A percentile compares a stretch with the other conserved stretches of the same genome.
Evolutionary conservation across 2,888 invertebrate genomes (phyloP).

Genomic region (Eudemis profundana): DNA sequence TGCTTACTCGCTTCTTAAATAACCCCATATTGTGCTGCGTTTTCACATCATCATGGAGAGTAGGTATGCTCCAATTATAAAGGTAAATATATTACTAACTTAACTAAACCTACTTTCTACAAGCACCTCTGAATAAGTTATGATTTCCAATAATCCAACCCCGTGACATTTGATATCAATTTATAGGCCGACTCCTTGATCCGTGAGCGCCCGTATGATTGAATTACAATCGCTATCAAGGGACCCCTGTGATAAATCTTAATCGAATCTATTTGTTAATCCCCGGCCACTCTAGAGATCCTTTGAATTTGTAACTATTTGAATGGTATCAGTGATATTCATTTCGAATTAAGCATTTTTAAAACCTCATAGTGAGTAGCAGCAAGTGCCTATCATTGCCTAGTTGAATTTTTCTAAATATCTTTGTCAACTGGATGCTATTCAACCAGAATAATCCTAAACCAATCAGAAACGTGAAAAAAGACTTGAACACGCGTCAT

Average conservation of each 20-base stretch:
- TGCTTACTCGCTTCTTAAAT: too few relatives aligned
- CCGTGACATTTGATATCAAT: slow-evolving; percentile 27
- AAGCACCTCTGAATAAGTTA: background rate
- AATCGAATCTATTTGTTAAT: slow-evolving; percentile 22
- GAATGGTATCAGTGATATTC: background rate
- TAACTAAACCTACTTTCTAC: background rate
- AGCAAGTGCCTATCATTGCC: too few relatives aligned
- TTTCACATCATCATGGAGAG: too few relatives aligned
- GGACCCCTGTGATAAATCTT: slow-evolving; percentile 20
- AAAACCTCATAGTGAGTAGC: too few relatives aligned
- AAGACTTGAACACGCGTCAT: too few relatives aligned
- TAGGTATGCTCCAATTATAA: too few relatives aligned
- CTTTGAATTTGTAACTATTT: slow-evolving; percentile 5
- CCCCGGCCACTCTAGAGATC: background rate
- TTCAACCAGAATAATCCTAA: too few relatives aligned
- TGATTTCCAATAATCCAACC: background rate
- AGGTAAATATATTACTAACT: too few relatives aligned
- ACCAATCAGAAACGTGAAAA: too few relatives aligned
- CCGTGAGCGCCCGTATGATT: slow-evolving; percentile 30
- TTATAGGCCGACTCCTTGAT: slow-evolving; percentile 28
- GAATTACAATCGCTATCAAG: slow-evolving; percentile 27
- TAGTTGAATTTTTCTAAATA: too few relatives aligned
- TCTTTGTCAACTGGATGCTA: too few relatives aligned
- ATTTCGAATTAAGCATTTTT: background rate
- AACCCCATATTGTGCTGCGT: too few relatives aligned